Percentiles rank a stretch among this genome's conserved stretches.
These are phyloP conservation scores for Morpho achilles DNA, from an alignment of 2,888 invertebrate genomes.

Conservation along the genomic window DNA sequence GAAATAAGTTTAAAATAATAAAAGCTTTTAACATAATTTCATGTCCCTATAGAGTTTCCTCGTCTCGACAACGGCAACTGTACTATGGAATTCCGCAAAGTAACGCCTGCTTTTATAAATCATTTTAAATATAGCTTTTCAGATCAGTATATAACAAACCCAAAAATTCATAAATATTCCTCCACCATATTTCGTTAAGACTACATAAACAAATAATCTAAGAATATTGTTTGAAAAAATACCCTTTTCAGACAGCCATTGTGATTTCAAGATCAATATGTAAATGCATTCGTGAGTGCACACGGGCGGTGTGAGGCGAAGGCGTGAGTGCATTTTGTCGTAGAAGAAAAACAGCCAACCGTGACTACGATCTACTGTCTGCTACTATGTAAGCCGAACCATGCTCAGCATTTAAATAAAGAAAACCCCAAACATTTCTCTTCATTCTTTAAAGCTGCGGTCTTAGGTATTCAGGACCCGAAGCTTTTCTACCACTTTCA, in stretches of 20 bases:
- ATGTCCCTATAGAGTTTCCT: no score
- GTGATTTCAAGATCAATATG: conserved; percentile 63
- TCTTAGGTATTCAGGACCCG: neutral
- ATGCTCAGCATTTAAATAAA: conserved; percentile 10
- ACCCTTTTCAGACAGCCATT: conserved; percentile 40
- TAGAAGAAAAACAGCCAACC: conserved; percentile 40
- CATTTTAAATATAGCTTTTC: no score
- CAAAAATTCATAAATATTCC: no score
- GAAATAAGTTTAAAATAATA: no score
- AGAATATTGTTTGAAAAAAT: neutral
- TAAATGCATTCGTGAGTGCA: conserved; percentile 55
- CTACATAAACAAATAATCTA: neutral
- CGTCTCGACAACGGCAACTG: no score
- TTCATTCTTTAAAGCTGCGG: neutral
- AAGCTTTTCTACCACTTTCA: neutral
- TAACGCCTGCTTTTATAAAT: no score
- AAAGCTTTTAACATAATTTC: no score
- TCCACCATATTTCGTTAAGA: no score
- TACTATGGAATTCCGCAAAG: no score
- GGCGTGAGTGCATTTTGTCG: conserved; percentile 72
- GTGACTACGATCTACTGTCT: conserved; percentile 22
- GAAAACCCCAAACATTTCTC: neutral
- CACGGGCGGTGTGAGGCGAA: conserved; percentile 40
- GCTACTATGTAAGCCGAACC: conserved; percentile 2
- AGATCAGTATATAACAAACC: no score